Conservation (phyloP, 2,797 vertebrate species). For the Carduelis carduelis region DNA sequence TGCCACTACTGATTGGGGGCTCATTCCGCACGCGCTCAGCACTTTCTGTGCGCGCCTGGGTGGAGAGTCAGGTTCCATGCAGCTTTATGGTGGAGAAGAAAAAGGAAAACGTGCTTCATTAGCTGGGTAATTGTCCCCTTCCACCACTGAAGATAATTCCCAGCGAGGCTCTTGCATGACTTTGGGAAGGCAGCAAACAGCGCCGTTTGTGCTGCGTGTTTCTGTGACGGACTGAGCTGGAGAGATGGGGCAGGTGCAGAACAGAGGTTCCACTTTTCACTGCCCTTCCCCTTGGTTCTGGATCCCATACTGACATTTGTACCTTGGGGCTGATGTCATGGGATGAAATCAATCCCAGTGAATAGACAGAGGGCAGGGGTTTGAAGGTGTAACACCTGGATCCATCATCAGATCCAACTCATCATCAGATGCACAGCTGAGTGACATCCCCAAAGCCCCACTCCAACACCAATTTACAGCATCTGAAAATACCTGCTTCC, state of each 20-base stretch:
- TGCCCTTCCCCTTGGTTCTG: background rate
- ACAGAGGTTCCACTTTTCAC: background rate
- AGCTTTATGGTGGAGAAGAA: conserved; percentile 56
- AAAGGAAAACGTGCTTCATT: conserved; percentile 60
- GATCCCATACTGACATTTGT: background rate
- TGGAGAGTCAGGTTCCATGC: conserved; percentile 10
- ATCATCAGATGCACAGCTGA: background rate
- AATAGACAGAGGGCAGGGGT: background rate
- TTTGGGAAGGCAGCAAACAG: conserved; percentile 40
- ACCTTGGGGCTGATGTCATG: background rate
- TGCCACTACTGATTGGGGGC: conserved; percentile 45
- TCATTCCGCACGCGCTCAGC: background rate
- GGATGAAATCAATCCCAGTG: background rate
- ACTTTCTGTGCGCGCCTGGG: background rate
- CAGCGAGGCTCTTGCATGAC: conserved; percentile 33
- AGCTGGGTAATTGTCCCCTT: conserved; percentile 66
- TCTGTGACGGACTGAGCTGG: background rate
- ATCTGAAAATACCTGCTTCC: background rate
- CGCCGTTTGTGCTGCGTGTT: background rate
- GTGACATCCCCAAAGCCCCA: background rate
- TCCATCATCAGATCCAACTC: background rate
- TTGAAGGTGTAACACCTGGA: background rate
- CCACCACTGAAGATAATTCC: conserved; percentile 34
- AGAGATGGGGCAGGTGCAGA: background rate
- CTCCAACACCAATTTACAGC: background rate